Percentiles rank a stretch among this genome's conserved stretches.
These are phyloP conservation scores for Archilochus colubris DNA, from an alignment of 2,113 vertebrate species.

Conservation along the genomic window DNA sequence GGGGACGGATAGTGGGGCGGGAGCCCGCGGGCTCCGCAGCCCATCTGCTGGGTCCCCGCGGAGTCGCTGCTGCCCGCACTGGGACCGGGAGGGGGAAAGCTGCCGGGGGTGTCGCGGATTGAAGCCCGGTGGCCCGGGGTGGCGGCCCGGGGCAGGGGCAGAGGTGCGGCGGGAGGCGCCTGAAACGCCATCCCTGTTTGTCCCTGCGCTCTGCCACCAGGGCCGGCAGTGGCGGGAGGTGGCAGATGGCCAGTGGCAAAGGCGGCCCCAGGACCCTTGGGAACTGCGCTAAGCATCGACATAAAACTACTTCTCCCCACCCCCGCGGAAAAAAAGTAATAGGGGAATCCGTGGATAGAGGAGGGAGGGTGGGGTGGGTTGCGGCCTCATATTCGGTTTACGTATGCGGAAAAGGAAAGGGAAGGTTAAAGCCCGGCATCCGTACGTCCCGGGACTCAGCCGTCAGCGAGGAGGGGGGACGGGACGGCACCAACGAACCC, in stretches of 20 bases:
- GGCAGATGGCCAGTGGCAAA: slow-evolving; percentile 35
- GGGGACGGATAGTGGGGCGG: not conserved
- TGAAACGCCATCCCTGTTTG: not conserved
- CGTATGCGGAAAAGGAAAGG: not conserved
- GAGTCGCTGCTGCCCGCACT: not conserved
- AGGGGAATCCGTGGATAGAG: not conserved
- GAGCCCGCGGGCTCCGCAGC: not conserved
- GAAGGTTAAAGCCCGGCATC: not conserved
- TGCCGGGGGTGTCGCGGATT: not conserved
- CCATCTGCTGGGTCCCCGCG: slow-evolving; percentile 56
- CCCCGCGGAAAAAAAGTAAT: too few species aligned
- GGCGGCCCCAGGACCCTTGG: not conserved
- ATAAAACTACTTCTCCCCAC: not conserved
- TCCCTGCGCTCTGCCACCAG: not conserved
- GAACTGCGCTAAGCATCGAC: not conserved
- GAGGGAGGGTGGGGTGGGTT: not conserved
- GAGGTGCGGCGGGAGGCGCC: not conserved
- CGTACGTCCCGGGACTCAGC: not conserved
- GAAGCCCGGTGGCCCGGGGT: not conserved
- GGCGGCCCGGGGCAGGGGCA: not conserved
- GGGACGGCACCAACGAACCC: not conserved
- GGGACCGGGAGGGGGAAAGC: not conserved
- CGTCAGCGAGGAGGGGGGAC: not conserved
- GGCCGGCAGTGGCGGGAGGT: not conserved
- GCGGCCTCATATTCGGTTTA: not conserved